Base-by-base conservation (phyloP, 2,888 invertebrate species). In the Trypoxylon attenuatum region DNA sequence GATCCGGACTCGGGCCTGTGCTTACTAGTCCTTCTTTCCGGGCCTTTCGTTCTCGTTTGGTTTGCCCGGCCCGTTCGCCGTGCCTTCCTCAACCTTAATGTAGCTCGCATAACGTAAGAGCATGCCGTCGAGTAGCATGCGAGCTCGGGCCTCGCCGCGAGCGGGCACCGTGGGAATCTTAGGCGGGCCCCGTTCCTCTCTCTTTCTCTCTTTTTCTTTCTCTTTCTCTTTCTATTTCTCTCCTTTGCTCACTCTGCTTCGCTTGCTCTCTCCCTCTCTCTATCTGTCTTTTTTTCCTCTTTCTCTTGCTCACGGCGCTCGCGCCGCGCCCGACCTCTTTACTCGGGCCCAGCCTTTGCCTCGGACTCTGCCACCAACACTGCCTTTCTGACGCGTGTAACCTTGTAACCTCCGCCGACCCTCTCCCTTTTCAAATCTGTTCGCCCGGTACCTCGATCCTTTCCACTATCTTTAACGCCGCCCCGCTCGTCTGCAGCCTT, bases 151-250 rank as follows among this genome's bases (percentile, higher is more conserved):
- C 84, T 84, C 79, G 84, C 85, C 84, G 84, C 85, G 81, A 83
- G 84, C 85, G 80, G 84, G 81, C 82, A 85, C 85, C 85, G 85
- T 85, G 85, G 84, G 85, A 85, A 85, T 81, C 81, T 84, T 82
- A 84, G 84, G 84, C 84, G 83, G 83, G 81, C 83, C 84, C 82
- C 70, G 76, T 78, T 70, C 80, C 69, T 69, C 58, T 27, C 57
- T n/a, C 27, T 53, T 58, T 53, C 58, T 27, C 45, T 45, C 47
- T 50, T 8, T n/a, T 1, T 23, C 43, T 45, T 23, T 22, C 13
- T 21, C 13, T 29, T 33, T 23, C 22, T 49, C 38, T 33, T n/a
- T n/a, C n/a, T n/a, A n/a, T n/a, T n/a, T n/a, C n/a, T n/a, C n/a
- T 78, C 80, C 53, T 50, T 55, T 42, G 15, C 38, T 16, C 21